These are phyloP conservation scores for Cantharis nigra DNA, from an alignment of 2,888 invertebrate genomes.

Conservation along the genomic window DNA sequence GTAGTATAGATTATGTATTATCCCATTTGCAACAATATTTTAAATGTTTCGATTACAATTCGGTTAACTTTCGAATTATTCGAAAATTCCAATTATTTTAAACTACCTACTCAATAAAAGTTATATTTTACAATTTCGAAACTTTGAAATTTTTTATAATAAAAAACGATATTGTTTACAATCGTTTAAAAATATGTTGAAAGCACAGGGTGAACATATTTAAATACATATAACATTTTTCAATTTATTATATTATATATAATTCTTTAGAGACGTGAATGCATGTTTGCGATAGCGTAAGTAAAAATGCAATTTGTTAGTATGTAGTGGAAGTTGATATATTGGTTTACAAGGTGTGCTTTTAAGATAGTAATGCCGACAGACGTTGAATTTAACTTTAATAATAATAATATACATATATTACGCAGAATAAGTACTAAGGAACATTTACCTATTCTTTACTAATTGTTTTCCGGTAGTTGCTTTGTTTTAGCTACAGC, in stretches of 20 bases:
- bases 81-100: too few relatives aligned
- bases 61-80: too few relatives aligned
- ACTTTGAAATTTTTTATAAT: too few relatives aligned
- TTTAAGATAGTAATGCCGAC: neutral
- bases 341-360: neutral
- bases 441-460: neutral
- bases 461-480: neutral
- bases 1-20: too few relatives aligned
- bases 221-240: neutral
- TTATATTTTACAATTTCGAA: too few relatives aligned
- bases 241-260: neutral
- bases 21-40: too few relatives aligned
- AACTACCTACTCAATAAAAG: too few relatives aligned
- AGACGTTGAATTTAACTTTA: neutral
- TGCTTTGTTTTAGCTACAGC: too few relatives aligned
- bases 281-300: neutral
- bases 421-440: neutral
- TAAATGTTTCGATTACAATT: too few relatives aligned
- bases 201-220: neutral
- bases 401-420: neutral
- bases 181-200: too few relatives aligned
- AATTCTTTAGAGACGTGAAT: neutral
- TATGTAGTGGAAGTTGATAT: neutral
- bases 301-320: neutral
- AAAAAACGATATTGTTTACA: too few relatives aligned